Conservation (phyloP, 2,797 vertebrate genomes). For the Lerista edwardsae region DNA sequence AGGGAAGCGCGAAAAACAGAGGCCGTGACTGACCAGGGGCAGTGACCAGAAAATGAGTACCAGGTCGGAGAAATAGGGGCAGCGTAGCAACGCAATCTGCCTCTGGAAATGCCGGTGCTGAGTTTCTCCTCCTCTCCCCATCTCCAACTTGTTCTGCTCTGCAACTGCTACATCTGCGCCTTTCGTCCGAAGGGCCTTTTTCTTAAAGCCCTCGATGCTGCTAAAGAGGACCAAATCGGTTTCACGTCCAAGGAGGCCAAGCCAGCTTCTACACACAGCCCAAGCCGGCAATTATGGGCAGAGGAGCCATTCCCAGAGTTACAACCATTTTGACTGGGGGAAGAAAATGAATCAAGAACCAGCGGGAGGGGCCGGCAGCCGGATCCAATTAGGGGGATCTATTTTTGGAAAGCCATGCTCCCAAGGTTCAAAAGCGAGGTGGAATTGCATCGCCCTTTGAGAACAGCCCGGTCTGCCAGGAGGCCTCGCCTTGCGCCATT, state of each 20-base stretch:
- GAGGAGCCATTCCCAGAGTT: background rate
- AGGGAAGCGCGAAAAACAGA: too few relatives aligned
- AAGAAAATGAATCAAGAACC: slow-evolving; percentile 13
- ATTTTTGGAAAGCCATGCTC: slow-evolving; percentile 53
- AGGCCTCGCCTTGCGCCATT: background rate
- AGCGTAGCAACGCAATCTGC: background rate
- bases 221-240: background rate
- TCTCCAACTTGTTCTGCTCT: background rate
- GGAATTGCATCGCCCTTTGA: background rate
- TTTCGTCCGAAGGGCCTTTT: background rate
- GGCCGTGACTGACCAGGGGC: too few relatives aligned
- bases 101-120: background rate
- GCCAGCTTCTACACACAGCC: slow-evolving; percentile 17
- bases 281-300: slow-evolving; percentile 52
- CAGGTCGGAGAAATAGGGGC: too few relatives aligned
- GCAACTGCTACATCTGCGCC: background rate
- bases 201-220: background rate
- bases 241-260: background rate
- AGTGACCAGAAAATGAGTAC: too few relatives aligned
- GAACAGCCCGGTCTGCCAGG: background rate
- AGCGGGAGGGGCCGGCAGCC: slow-evolving; percentile 36
- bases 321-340: slow-evolving; percentile 50
- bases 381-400: slow-evolving; percentile 42
- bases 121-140: background rate
- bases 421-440: background rate